Conservation (phyloP, 2,113 vertebrate genomes). For the Sprattus sprattus region DNA sequence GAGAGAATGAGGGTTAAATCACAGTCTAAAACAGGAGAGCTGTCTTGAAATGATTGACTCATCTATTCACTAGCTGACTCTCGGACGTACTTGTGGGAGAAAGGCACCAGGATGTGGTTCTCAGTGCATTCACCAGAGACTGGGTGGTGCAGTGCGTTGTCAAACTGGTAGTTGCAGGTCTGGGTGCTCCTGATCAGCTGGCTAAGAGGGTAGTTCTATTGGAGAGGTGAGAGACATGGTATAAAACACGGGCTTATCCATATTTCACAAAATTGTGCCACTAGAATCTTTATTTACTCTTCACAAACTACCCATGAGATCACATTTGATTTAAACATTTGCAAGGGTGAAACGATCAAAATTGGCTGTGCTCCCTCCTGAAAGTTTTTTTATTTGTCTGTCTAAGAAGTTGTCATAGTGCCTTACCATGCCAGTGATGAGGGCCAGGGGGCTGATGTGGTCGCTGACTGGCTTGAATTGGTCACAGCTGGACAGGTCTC, state of each 20-base stretch:
- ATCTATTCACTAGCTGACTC: not conserved
- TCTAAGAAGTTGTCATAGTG: not conserved
- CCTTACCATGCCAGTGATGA: constrained; percentile 83
- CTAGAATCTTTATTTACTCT: not conserved
- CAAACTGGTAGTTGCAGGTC: constrained; percentile 85
- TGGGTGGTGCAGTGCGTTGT: constrained; percentile 80
- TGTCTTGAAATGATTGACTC: not conserved
- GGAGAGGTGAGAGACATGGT: constrained; percentile 21
- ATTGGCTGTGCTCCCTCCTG: too few species aligned
- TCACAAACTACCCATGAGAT: too few species aligned
- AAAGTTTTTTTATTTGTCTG: not conserved
- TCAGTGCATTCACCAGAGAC: constrained; percentile 81
- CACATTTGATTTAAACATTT: too few species aligned
- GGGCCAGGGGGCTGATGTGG: constrained; percentile 82
- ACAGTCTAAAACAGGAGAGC: not conserved
- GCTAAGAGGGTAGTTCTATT: constrained; percentile 76
- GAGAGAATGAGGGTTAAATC: not conserved
- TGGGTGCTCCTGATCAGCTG: constrained; percentile 83
- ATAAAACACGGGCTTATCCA: not conserved
- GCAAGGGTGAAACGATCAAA: too few species aligned
- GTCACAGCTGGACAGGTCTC: constrained; percentile 82
- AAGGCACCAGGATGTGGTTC: constrained; percentile 84
- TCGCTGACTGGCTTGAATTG: constrained; percentile 77
- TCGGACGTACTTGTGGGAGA: constrained; percentile 80
- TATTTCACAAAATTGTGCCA: not conserved